Conservation (phyloP, 2,888 invertebrate genomes). For the Drosophila siamana region DNA sequence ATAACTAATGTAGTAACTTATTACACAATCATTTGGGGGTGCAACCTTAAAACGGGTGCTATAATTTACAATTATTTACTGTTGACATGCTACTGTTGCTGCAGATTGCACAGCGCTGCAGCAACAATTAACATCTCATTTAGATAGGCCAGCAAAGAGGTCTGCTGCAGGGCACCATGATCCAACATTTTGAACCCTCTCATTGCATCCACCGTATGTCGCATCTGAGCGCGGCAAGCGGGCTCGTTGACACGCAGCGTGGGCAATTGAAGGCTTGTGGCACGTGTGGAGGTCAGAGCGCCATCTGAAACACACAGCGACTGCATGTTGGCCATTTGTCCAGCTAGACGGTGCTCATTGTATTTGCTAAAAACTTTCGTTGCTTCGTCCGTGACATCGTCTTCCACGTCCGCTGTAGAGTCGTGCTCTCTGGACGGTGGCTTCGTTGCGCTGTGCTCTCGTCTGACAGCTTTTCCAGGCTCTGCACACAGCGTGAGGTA, state of each 20-base stretch:
- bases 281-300: constrained; percentile 80
- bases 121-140: constrained; percentile 84
- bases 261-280: constrained; percentile 70
- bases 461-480: constrained; percentile 82
- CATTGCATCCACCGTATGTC: constrained; percentile 76
- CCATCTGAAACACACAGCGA: constrained; percentile 80
- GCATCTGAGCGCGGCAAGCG: constrained; percentile 83
- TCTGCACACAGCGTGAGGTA: constrained; percentile 84
- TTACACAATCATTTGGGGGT: constrained; percentile 5
- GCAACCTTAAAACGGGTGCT: constrained; percentile 52
- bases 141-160: constrained; percentile 80
- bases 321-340: constrained; percentile 78
- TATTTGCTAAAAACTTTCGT: constrained; percentile 65
- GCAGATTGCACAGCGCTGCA: constrained; percentile 83
- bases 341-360: constrained; percentile 72
- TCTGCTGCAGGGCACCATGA: constrained; percentile 80
- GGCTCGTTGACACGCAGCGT: constrained; percentile 81
- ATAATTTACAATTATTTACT: constrained; percentile 9
- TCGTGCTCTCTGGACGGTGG: constrained; percentile 52
- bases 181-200: constrained; percentile 83
- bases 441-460: constrained; percentile 36
- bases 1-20: constrained; percentile 11
- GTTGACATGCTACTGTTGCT: constrained; percentile 71
- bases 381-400: constrained; percentile 35
- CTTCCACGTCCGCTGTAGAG: constrained; percentile 38